These are phyloP conservation scores for Cololabis saira DNA, from an alignment of 2,113 vertebrate genomes.

Conservation along the genomic window DNA sequence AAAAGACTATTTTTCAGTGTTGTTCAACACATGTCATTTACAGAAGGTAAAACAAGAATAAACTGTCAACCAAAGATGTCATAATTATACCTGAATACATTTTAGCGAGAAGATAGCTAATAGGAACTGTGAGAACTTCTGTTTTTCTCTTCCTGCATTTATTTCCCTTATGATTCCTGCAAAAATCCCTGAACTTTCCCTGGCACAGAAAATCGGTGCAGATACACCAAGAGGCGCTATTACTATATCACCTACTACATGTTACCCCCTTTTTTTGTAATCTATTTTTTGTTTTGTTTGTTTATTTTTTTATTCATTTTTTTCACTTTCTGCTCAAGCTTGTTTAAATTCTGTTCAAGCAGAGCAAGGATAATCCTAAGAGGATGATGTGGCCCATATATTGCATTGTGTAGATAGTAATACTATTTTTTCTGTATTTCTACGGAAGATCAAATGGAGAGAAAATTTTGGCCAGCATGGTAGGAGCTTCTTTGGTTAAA, in stretches of 20 bases:
- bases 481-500: constrained; percentile 30
- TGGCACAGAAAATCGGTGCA: background rate
- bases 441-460: constrained; percentile 34
- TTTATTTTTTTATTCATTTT: constrained; percentile 6
- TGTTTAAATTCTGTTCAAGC: constrained; percentile 52
- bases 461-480: constrained; percentile 24
- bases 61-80: constrained; percentile 15
- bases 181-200: background rate
- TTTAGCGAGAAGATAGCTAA: background rate
- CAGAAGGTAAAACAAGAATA: background rate
- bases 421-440: constrained; percentile 30
- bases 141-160: constrained; percentile 1
- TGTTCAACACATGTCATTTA: no score
- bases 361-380: constrained; percentile 44
- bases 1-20: no score
- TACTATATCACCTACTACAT: constrained; percentile 6
- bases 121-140: constrained; percentile 1
- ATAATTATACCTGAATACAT: constrained; percentile 29
- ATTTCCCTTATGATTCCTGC: constrained; percentile 9
- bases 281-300: constrained; percentile 18
- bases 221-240: background rate
- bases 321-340: constrained; percentile 25
- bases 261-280: background rate
- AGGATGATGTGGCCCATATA: constrained; percentile 35
- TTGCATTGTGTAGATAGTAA: constrained; percentile 37